Evolutionary conservation across 2,113 vertebrate species (phyloP).

Genomic region (Melanostigma gelatinosum): DNA sequence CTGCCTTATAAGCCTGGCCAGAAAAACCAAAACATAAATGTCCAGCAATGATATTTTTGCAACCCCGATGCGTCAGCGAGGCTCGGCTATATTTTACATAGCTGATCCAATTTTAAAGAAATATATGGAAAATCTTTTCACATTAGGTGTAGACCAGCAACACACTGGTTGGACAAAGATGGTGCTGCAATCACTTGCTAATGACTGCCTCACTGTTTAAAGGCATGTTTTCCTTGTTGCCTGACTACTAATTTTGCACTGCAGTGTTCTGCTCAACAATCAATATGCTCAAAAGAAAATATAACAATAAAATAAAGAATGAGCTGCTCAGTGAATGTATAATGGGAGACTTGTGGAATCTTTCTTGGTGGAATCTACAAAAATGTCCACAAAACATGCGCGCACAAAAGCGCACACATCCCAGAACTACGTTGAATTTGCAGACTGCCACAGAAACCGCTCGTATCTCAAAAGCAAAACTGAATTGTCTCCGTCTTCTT

Average conservation of each 20-base stretch:
- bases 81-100: background rate
- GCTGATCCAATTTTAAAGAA: background rate
- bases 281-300: too few relatives aligned
- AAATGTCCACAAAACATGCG: background rate
- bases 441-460: conserved; percentile 7
- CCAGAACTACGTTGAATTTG: conserved; percentile 18
- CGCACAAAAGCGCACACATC: background rate
- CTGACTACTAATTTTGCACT: background rate
- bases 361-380: background rate
- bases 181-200: background rate
- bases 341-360: background rate
- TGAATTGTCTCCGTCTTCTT: conserved; percentile 24
- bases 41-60: conserved; percentile 4
- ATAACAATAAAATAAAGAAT: background rate
- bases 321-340: conserved; percentile 2
- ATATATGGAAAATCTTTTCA: too few relatives aligned
- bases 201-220: background rate
- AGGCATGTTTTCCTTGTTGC: background rate
- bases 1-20: conserved; percentile 20
- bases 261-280: background rate
- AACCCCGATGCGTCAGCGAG: background rate
- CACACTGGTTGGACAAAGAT: background rate
- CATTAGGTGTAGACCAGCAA: background rate
- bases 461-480: conserved; percentile 35
- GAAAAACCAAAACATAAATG: conserved; percentile 19